These are phyloP conservation scores for Coelinius sp. DNA, from an alignment of 2,888 invertebrate species.

Conservation along the genomic window DNA sequence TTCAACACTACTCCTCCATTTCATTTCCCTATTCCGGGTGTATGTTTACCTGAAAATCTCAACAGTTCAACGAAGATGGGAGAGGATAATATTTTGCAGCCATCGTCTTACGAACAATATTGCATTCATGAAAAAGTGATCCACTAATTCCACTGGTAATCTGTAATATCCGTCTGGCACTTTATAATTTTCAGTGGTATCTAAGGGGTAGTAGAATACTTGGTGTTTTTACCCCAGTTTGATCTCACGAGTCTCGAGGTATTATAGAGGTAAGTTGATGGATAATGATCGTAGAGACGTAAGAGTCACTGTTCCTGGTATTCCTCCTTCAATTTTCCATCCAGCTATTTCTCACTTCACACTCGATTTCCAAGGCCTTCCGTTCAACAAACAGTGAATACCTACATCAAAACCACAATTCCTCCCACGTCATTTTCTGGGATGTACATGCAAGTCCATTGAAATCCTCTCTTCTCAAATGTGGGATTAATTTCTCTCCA, in stretches of 20 bases:
- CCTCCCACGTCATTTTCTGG: neutral
- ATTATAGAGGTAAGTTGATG: conserved; percentile 9
- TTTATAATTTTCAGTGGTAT: neutral
- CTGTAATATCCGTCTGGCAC: too few relatives aligned
- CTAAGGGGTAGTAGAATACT: neutral
- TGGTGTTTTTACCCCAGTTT: neutral
- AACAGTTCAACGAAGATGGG: too few relatives aligned
- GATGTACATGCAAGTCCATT: neutral
- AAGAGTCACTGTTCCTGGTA: neutral
- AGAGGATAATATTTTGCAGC: too few relatives aligned
- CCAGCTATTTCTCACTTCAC: neutral
- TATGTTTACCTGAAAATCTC: too few relatives aligned
- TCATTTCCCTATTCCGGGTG: neutral
- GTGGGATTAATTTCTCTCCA: too few relatives aligned
- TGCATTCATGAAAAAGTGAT: neutral
- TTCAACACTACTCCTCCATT: neutral
- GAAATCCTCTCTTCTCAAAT: neutral
- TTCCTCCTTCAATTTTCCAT: neutral
- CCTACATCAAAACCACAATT: neutral
- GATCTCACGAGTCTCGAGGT: neutral
- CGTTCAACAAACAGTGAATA: neutral
- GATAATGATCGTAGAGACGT: conserved; percentile 2
- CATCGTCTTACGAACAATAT: neutral
- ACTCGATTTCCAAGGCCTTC: neutral
- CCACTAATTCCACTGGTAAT: too few relatives aligned